These are phyloP conservation scores for Leptoclinus maculatus DNA, from an alignment of 2,797 vertebrate species.

Conservation along the genomic window DNA sequence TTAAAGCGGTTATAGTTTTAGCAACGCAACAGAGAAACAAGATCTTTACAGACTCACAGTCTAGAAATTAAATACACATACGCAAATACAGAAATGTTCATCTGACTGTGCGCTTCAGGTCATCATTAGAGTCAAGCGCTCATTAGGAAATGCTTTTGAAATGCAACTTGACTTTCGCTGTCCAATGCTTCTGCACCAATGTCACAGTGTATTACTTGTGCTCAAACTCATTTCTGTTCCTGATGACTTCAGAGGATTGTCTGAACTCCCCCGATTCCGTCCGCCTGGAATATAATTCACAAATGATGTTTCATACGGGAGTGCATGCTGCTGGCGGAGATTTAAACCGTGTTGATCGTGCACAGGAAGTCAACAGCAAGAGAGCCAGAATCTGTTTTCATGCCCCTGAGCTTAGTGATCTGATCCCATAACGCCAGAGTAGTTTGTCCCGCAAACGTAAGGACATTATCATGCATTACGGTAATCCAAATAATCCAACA, in stretches of 20 bases:
- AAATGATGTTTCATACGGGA: conserved; percentile 27
- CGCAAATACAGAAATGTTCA: conserved; percentile 10
- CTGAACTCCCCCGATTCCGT: conserved; percentile 51
- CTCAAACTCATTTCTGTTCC: conserved; percentile 56
- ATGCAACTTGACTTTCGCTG: conserved; percentile 51
- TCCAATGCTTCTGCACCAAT: conserved; percentile 39
- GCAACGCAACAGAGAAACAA: neutral
- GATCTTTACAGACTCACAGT: neutral
- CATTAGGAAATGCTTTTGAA: conserved; percentile 47
- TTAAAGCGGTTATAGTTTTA: neutral
- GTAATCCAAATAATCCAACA: conserved; percentile 81
- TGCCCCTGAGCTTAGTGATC: conserved; percentile 59
- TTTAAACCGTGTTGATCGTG: conserved; percentile 41
- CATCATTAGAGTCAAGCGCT: conserved; percentile 23
- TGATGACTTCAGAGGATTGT: conserved; percentile 67
- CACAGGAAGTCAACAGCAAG: conserved; percentile 49
- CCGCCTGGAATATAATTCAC: conserved; percentile 58
- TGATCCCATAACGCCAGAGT: conserved; percentile 62
- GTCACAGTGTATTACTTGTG: conserved; percentile 41
- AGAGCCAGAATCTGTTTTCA: conserved; percentile 62
- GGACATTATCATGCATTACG: conserved; percentile 77
- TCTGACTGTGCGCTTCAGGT: conserved; percentile 18
- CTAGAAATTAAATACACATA: conserved; percentile 4
- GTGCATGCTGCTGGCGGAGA: neutral
- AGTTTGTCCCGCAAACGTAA: conserved; percentile 54